Percentiles rank a stretch among this genome's conserved stretches.
phyloP scores from a whole-genome alignment of 1,140 invertebrate species.

The Ridgeia piscesae region DNA sequence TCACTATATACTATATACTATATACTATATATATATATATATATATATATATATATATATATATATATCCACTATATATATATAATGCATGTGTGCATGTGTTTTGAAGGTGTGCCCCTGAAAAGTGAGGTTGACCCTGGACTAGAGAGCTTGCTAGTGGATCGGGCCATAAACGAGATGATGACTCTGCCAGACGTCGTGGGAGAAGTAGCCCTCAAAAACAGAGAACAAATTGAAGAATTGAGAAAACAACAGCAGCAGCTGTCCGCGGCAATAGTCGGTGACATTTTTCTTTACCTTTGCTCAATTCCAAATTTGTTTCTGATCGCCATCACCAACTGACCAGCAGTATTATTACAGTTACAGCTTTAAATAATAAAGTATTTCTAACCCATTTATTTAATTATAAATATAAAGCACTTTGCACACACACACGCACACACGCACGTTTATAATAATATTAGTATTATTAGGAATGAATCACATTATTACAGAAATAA shows the following conservation, averaged over 20 bases:
- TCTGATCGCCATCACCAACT: too few species aligned
- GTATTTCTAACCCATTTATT: too few species aligned
- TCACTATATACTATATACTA: too few species aligned
- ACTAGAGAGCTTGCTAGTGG: slow-evolving; percentile 33
- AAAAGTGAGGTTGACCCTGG: background rate
- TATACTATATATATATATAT: too few species aligned
- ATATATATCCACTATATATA: background rate
- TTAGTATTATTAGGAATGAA: too few species aligned
- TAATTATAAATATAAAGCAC: too few species aligned
- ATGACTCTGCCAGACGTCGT: slow-evolving; percentile 34
- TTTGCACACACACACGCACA: too few species aligned
- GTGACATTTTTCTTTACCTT: background rate
- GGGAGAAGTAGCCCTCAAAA: slow-evolving; percentile 30
- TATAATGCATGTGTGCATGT: background rate
- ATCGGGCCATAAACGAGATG: slow-evolving; percentile 34
- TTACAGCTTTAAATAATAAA: too few species aligned
- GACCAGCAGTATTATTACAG: too few species aligned
- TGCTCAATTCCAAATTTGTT: background rate
- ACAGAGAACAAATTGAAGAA: slow-evolving; percentile 33
- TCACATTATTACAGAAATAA: too few species aligned
- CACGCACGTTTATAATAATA: too few species aligned
- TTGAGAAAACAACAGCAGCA: slow-evolving; percentile 26
- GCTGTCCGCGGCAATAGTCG: background rate
- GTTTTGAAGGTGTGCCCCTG: background rate
- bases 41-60: too few species aligned